Conservation (phyloP, 2,113 vertebrate genomes). For the Phrynocephalus versicolor region DNA sequence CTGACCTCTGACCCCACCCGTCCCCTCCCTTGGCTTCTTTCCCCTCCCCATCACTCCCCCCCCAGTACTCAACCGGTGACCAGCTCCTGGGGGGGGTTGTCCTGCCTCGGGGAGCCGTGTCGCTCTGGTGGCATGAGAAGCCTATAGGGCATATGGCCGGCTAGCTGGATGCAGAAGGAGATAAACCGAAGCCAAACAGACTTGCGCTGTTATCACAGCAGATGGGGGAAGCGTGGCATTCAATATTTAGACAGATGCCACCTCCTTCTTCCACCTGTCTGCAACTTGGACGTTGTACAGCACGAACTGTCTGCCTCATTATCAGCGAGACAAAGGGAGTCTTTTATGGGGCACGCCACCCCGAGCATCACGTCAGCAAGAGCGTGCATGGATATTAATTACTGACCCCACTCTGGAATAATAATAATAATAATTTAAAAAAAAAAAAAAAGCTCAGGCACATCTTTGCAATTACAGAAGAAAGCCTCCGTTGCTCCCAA, state of each 20-base stretch:
- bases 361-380: constrained; percentile 63
- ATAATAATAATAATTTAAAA: constrained; percentile 1
- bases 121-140: constrained; percentile 77
- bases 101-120: constrained; percentile 33
- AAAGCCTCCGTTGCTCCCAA: constrained; percentile 57
- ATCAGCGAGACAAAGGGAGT: constrained; percentile 77
- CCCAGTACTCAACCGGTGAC: constrained; percentile 51
- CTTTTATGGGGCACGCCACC: constrained; percentile 71
- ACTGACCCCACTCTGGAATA: constrained; percentile 61
- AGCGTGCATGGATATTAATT: constrained; percentile 72
- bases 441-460: constrained; percentile 48
- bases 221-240: constrained; percentile 88
- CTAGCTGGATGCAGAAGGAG: constrained; percentile 73
- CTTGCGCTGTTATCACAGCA: constrained; percentile 77
- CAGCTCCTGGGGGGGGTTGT: constrained; percentile 44
- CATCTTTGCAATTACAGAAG: constrained; percentile 57
- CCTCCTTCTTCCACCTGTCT: constrained; percentile 87
- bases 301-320: constrained; percentile 82
- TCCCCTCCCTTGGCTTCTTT: too few species aligned
- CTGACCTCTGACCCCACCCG: constrained; percentile 72
- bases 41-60: background rate
- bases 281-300: constrained; percentile 85
- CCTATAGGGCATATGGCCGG: constrained; percentile 78
- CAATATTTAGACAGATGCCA: constrained; percentile 88
- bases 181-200: constrained; percentile 80